Evolutionary conservation across 2,888 invertebrate species (phyloP).

Genomic region (Drosophila birchii): DNA sequence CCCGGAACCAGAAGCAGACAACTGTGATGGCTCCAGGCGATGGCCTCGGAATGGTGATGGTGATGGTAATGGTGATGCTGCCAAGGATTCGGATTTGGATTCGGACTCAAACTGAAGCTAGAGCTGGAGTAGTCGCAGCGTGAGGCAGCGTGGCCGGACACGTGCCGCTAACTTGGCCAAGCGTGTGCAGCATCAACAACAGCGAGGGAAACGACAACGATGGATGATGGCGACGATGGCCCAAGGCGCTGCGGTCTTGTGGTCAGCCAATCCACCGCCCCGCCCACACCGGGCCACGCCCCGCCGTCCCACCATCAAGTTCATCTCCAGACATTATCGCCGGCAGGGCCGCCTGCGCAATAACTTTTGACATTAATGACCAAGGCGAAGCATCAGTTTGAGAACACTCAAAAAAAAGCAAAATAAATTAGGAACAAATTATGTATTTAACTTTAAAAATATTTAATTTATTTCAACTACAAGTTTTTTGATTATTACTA

Average conservation of each 20-base stretch:
- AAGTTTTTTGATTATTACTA: not conserved
- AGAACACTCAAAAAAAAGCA: not conserved
- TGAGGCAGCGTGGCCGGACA: constrained; percentile 68
- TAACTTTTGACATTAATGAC: constrained; percentile 80
- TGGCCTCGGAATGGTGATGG: constrained; percentile 28
- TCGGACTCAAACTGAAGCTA: not conserved
- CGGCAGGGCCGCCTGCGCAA: constrained; percentile 70
- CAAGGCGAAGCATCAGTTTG: constrained; percentile 37
- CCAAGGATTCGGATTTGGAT: constrained; percentile 9
- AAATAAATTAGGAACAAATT: no score
- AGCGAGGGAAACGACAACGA: constrained; percentile 42
- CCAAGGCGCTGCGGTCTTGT: constrained; percentile 65
- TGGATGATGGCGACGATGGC: constrained; percentile 46
- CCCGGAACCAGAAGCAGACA: constrained; percentile 59
- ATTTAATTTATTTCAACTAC: not conserved
- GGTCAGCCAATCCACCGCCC: constrained; percentile 64
- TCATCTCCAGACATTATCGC: constrained; percentile 67
- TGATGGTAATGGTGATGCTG: constrained; percentile 25
- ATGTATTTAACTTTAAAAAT: not conserved
- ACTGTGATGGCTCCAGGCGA: constrained; percentile 60
- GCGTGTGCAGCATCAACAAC: constrained; percentile 80
- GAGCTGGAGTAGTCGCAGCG: constrained; percentile 43
- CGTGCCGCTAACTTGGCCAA: constrained; percentile 75
- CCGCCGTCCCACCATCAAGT: constrained; percentile 1
- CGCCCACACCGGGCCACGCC: constrained; percentile 37